Evolutionary conservation across 2,113 vertebrate species (phyloP), one percentile per base, ranked within the genome.

Genomic region (Phylloscopus trochiloides): DNA sequence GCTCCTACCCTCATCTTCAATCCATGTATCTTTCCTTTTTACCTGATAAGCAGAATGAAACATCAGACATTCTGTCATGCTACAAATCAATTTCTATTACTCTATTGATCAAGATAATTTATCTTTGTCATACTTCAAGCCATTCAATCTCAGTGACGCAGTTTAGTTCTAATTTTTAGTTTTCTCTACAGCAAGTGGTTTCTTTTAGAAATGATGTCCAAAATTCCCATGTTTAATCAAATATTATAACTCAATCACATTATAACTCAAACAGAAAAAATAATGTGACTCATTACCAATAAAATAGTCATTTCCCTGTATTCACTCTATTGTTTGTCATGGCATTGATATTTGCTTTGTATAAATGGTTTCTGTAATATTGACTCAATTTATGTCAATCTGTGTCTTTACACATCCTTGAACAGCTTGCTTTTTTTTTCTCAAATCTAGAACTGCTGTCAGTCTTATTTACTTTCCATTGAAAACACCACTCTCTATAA

Each of bases 341-440:
- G 36, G 7, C 31, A 78, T 80, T 93, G 59, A 25, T 72, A 52
- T 63, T 87, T 73, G 15, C 15, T 95, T 95, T 88, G 76, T 75
- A 65, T 66, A 62, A 95, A 74, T 65, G 8, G 17, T 58, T 96
- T 94, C 57, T 68, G n/a, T 76, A 90, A 88, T 93, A 87, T 78
- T 92, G 82, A 96, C 78, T 93, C 81, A 80, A 19, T 92, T 91
- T 90, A 58, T 75, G 88, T 88, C 90, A 93, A 62, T 94, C 76
- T 94, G 40, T 57, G 73, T 95, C 94, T 95, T 96, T 84, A 92
- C 65, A 86, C 84, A 84, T 70, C 75, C 63, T 88, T 88, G 75
- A 96, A 74, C 67, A 94, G 8, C 50, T 86, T 86, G n/a, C 5
- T 10, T 40, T 84, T 86, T 86, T 81, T 73, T 70, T 17, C 38